Base-by-base conservation (phyloP, 2,797 vertebrate species). In the Sitta carolinensis region DNA sequence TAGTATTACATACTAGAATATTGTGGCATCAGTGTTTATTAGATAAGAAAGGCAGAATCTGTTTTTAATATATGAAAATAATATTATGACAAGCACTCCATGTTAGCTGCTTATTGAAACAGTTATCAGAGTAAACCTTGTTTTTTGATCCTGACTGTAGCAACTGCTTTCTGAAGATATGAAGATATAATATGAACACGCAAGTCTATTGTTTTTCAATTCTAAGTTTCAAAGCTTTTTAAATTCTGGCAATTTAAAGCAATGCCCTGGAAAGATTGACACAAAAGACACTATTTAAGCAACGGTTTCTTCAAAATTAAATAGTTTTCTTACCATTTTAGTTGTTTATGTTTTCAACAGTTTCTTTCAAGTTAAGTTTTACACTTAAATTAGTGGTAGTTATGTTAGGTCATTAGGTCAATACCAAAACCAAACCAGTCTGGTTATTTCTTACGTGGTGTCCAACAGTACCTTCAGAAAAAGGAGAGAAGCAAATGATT, bases 31-130 rank as follows among this genome's bases (percentile, higher is more conserved):
- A 47, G 5, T 75, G 4, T 54, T 89, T 76, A 45, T 82, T 67
- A 86, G 16, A 13, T 32, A 51, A 43, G 63, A 62, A 90, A 63
- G 42, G 68, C 27, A 92, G 67, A 89, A 45, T 5, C 2, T 68
- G 17, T 1, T 61, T 90, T 88, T 50, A 54, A 7, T 70, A 3
- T 62, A 7, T 63, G 27, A 63, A 63, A 89, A 67, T 16, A 85
- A 48, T 23, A 38, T 66, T 62, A 85, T 67, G 58, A 74, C 32
- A 84, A 58, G n/a, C 30, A 69, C 84, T 86, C 77, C 54, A 47
- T 88, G 40, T 85, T 88, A 86, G 29, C 50, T 95, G 83, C 85
- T 94, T 86, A 91, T 57, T 91, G 85, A 88, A 95, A 76, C 68
- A 90, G 76, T 90, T 95, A 89, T 52, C 61, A 78, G 66, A 81